Conservation (phyloP, 2,888 invertebrate species). For the Melanotus villosus region DNA sequence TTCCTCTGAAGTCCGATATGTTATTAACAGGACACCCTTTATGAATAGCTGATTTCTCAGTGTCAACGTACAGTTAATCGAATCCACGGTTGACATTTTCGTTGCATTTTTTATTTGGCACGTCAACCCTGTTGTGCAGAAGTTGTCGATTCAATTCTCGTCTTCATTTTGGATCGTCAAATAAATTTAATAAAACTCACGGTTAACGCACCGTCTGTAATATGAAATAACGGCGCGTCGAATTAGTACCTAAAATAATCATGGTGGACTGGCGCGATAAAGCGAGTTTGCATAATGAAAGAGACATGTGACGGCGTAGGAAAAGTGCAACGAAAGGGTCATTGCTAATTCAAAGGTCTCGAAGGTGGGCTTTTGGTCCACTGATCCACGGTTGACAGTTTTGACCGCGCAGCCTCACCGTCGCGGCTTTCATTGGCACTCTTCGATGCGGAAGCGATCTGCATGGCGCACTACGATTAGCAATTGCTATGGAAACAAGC, state of each 20-base stretch:
- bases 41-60: constrained; percentile 32
- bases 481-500: constrained; percentile 75
- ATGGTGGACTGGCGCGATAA: constrained; percentile 36
- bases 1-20: not conserved
- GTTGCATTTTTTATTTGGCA: constrained; percentile 57
- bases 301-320: constrained; percentile 48
- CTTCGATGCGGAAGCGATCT: constrained; percentile 65
- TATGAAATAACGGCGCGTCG: constrained; percentile 3
- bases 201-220: constrained; percentile 7
- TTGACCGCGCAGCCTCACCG: constrained; percentile 57
- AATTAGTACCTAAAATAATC: constrained; percentile 35
- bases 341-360: constrained; percentile 48
- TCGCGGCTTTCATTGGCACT: constrained; percentile 63
- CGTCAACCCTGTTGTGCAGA: constrained; percentile 50
- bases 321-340: constrained; percentile 46
- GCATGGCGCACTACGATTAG: constrained; percentile 71
- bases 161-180: constrained; percentile 47
- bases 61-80: constrained; percentile 52
- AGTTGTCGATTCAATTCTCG: constrained; percentile 42
- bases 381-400: constrained; percentile 36
- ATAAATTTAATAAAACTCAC: constrained; percentile 32
- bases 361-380: constrained; percentile 36
- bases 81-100: constrained; percentile 54
- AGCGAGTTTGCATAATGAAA: constrained; percentile 49
- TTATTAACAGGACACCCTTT: constrained; percentile 18